Percentiles rank a stretch among this genome's conserved stretches.
Conservation (phyloP, 2,113 vertebrate species). For the Casuarius casuarius region DNA sequence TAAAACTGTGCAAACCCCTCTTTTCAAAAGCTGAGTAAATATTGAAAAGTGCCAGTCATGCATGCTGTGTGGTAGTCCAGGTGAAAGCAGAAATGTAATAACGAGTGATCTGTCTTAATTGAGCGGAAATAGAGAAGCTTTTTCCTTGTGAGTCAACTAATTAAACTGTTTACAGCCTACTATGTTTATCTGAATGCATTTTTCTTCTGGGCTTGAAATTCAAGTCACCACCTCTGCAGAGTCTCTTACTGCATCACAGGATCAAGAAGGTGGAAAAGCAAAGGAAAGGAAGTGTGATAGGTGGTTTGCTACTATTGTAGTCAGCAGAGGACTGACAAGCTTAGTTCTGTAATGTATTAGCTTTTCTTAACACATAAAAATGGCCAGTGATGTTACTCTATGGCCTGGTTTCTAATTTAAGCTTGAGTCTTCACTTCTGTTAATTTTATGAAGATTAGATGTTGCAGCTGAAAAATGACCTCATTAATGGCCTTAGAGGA, state of each 20-base stretch:
- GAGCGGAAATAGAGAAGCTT: background rate
- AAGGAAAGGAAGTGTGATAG: background rate
- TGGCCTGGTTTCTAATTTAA: constrained; percentile 34
- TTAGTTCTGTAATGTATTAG: background rate
- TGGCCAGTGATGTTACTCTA: background rate
- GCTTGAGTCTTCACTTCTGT: background rate
- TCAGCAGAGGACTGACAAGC: background rate
- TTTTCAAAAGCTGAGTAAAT: background rate
- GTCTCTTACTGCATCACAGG: background rate
- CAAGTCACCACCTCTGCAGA: background rate
- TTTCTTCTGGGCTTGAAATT: background rate
- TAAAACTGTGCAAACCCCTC: background rate
- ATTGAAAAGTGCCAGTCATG: background rate
- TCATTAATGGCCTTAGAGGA: constrained; percentile 21
- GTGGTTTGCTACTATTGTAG: background rate
- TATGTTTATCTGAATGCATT: background rate
- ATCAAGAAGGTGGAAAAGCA: background rate
- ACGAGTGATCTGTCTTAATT: background rate
- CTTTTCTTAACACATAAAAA: background rate
- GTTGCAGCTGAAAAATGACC: constrained; percentile 17
- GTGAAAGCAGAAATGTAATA: background rate
- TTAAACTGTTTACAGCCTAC: background rate
- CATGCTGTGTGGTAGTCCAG: background rate
- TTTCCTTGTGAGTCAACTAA: background rate
- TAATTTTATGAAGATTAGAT: constrained; percentile 34